Conservation (phyloP, 2,888 invertebrate genomes). For the Neria commutata region DNA sequence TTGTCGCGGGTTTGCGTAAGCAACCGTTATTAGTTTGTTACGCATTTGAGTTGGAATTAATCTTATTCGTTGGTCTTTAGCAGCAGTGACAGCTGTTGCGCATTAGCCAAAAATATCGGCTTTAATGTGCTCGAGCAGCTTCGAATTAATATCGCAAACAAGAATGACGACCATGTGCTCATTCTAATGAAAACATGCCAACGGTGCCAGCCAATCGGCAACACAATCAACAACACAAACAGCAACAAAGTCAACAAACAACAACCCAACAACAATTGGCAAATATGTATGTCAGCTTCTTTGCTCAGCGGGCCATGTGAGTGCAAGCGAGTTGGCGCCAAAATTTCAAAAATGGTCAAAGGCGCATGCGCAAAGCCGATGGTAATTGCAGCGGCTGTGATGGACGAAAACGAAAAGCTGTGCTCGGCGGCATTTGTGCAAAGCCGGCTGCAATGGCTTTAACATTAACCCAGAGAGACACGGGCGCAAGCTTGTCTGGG, state of each 20-base stretch:
- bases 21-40: too few species aligned
- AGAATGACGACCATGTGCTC: slow-evolving; percentile 15
- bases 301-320: not conserved
- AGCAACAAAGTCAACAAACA: not conserved
- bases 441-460: slow-evolving; percentile 8
- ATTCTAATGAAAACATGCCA: slow-evolving; percentile 1
- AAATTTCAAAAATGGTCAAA: slow-evolving; percentile 14
- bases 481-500: not conserved
- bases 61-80: too few species aligned
- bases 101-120: too few species aligned
- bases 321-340: slow-evolving; percentile 14
- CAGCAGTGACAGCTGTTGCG: too few species aligned
- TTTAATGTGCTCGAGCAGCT: too few species aligned
- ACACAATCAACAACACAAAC: not conserved
- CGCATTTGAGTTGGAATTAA: too few species aligned
- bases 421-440: too few species aligned
- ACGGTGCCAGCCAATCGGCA: not conserved
- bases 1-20: too few species aligned
- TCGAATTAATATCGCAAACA: too few species aligned
- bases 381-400: not conserved
- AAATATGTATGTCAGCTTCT: not conserved
- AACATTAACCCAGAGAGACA: slow-evolving; percentile 28
- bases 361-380: not conserved
- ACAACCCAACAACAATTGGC: slow-evolving; percentile 1
- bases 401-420: not conserved